Conservation (phyloP, 1,140 invertebrate genomes). For the Drosophila sp. region DNA sequence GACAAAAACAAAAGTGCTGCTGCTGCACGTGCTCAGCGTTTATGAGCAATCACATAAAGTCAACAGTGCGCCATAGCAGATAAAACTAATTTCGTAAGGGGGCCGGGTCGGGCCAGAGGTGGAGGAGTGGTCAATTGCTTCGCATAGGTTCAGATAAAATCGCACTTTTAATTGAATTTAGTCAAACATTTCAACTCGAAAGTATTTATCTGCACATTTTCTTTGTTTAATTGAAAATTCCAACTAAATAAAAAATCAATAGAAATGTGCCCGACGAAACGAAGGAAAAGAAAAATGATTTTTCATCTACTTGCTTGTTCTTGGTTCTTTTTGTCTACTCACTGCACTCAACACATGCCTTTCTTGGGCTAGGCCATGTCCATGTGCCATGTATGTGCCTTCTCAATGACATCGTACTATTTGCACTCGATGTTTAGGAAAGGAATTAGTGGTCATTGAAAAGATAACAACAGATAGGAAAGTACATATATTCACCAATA, state of each 20-base stretch:
- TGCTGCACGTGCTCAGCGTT: constrained; percentile 63
- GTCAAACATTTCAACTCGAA: constrained; percentile 1
- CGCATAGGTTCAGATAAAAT: constrained; percentile 34
- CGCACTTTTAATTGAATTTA: constrained; percentile 9
- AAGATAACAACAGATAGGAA: too few relatives aligned
- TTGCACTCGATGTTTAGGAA: not conserved
- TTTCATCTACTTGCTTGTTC: constrained; percentile 18
- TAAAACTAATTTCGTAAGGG: not conserved
- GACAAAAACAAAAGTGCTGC: constrained; percentile 25
- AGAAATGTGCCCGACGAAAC: not conserved
- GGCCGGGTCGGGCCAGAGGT: not conserved
- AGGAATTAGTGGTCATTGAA: not conserved
- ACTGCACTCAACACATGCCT: constrained; percentile 42
- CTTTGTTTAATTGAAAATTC: constrained; percentile 8
- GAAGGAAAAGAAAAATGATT: constrained; percentile 22
- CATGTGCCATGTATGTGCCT: not conserved
- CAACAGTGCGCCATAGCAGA: constrained; percentile 5
- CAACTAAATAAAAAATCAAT: constrained; percentile 2
- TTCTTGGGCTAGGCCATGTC: constrained; percentile 28
- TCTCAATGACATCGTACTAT: constrained; percentile 2
- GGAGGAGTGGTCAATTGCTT: constrained; percentile 36
- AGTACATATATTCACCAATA: too few relatives aligned
- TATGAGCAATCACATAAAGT: constrained; percentile 24
- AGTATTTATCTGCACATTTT: constrained; percentile 5
- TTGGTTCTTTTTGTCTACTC: constrained; percentile 45